Base-by-base conservation (phyloP, 2,113 vertebrate species). In the Amazona guildingii region DNA sequence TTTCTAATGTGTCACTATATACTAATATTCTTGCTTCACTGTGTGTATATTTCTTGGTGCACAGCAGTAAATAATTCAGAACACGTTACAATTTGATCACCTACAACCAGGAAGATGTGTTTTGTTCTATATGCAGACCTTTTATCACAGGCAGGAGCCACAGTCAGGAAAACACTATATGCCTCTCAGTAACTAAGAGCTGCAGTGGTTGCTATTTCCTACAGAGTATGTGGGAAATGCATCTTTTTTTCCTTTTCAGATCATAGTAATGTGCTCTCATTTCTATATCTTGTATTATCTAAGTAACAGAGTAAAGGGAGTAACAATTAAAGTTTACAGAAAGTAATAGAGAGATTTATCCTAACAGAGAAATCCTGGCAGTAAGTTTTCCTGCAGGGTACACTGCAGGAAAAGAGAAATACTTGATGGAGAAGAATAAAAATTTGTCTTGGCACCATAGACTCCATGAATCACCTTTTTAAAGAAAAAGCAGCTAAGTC, bases 301-400 rank as follows among this genome's bases (percentile, higher is more conserved):
- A 44, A 89, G 61, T 10, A 63, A 46, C 27, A 72, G 31, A 61
- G 75, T 86, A 91, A 87, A 84, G 41, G 14, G 17, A 91, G 49
- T 64, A 48, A 73, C 72, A 88, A 85, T 70, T 77, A 61, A 90
- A 64, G 48, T 61, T 92, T 64, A 84, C 64, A 92, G 73, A 93
- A 92, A 78, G 28, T 48, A 81, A 76, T 29, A 89, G 41, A 90
- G 74, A 81, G 70, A 86, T 87, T 72, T 52, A 83, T 88, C 27
- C 13, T 86, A 35, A n/a, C 63, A 86, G 72, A 92, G 69, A 72
- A 91, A 91, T 63, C 80, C 67, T 83, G 41, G 64, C 41, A 69
- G 49, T 51, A 21, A 51, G 44, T 83, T 97, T 97, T 95, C 86
- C 94, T 82, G 78, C 77, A 93, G 92, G 55, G 49, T 62, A 83